These are phyloP conservation scores for Zophobas morio DNA, from an alignment of 1,140 invertebrate genomes.

Conservation along the genomic window DNA sequence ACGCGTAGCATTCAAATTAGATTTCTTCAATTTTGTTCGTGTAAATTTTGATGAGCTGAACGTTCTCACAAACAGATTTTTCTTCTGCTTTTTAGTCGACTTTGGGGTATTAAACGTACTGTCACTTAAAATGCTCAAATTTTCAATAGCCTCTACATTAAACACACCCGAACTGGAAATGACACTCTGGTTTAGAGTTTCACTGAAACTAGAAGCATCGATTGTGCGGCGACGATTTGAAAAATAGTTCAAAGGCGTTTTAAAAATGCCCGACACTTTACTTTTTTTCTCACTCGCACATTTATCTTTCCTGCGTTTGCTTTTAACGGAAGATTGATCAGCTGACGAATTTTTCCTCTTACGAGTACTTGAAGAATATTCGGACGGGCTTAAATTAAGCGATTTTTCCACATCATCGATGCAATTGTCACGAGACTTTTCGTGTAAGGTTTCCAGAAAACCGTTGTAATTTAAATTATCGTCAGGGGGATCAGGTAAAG, in stretches of 20 bases:
- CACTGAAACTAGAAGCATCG: constrained; percentile 56
- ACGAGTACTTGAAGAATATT: constrained; percentile 53
- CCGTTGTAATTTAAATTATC: constrained; percentile 45
- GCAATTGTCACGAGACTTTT: constrained; percentile 58
- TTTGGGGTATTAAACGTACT: constrained; percentile 46
- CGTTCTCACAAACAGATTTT: constrained; percentile 64
- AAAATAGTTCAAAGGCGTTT: constrained; percentile 64
- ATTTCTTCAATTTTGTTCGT: constrained; percentile 53
- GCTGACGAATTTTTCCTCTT: constrained; percentile 61
- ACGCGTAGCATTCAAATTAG: constrained; percentile 58
- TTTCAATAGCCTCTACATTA: constrained; percentile 62
- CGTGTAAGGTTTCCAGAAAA: constrained; percentile 60
- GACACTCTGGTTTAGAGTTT: constrained; percentile 63
- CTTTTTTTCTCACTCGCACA: constrained; percentile 63
- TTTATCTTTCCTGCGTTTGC: constrained; percentile 62
- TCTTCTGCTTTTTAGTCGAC: constrained; percentile 58
- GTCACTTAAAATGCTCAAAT: constrained; percentile 57
- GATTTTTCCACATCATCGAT: constrained; percentile 52
- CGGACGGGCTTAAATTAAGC: constrained; percentile 45
- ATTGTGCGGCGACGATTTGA: constrained; percentile 64
- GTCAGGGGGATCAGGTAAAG: constrained; percentile 22
- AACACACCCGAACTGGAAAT: constrained; percentile 64
- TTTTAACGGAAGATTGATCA: constrained; percentile 51
- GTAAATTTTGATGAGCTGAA: constrained; percentile 65
- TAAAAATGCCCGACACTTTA: constrained; percentile 64